phyloP scores from a whole-genome alignment of 35 echinoderm and acorn worm species.

The Apostichopus japonicus region DNA sequence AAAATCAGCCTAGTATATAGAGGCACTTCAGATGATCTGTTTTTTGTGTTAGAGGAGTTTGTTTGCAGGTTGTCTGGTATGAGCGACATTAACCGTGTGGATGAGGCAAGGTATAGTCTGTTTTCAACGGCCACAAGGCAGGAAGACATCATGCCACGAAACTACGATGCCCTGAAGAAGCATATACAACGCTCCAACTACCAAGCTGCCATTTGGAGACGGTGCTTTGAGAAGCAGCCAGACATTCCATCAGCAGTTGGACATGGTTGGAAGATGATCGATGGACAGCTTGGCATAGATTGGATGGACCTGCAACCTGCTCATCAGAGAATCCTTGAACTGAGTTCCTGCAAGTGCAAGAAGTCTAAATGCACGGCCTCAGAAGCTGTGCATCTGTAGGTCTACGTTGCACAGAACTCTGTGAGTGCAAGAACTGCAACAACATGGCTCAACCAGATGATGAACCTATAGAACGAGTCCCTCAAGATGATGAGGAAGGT shows the following conservation, averaged over 20 bases:
- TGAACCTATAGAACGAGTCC: neutral
- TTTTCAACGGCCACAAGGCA: slow-evolving; percentile 43
- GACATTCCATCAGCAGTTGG: slow-evolving; percentile 35
- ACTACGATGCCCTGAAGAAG: slow-evolving; percentile 61
- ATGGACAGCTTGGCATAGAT: neutral
- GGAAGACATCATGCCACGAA: slow-evolving; percentile 67
- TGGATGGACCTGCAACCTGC: slow-evolving; percentile 51
- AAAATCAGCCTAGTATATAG: neutral
- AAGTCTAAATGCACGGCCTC: slow-evolving; percentile 21
- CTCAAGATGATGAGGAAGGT: slow-evolving; percentile 1
- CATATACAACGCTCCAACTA: slow-evolving; percentile 54
- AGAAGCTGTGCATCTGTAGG: slow-evolving; percentile 18
- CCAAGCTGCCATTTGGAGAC: slow-evolving; percentile 7
- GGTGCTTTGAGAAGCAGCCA: neutral
- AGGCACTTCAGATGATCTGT: slow-evolving; percentile 34
- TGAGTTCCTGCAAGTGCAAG: no score
- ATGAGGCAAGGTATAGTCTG: slow-evolving; percentile 26
- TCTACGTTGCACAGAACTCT: slow-evolving; percentile 31
- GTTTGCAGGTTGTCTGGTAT: slow-evolving; percentile 56
- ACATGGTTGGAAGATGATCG: slow-evolving; percentile 52
- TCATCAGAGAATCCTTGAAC: no score
- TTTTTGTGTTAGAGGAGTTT: slow-evolving; percentile 40
- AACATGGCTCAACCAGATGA: slow-evolving; percentile 6
- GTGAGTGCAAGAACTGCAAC: slow-evolving; percentile 28
- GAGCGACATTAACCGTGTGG: neutral